Percentiles rank a stretch among this genome's conserved stretches.
Evolutionary conservation across 2,797 vertebrate genomes (phyloP).

Genomic region (Micropoecilia bifurca): DNA sequence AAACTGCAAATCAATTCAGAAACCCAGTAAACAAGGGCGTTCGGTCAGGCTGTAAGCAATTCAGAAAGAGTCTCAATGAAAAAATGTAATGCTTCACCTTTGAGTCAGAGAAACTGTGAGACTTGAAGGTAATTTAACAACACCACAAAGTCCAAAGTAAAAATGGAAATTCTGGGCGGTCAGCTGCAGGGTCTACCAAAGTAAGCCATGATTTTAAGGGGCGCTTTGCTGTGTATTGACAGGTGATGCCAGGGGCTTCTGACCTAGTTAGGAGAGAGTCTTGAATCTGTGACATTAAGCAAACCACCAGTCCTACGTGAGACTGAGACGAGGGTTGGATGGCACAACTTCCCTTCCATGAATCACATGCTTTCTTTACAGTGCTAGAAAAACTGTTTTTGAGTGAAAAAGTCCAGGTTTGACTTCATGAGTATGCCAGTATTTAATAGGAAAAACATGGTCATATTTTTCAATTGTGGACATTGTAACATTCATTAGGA

Average conservation of each 20-base stretch:
- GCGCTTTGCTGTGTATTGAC: neutral
- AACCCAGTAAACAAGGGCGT: neutral
- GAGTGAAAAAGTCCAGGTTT: neutral
- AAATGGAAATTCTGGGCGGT: neutral
- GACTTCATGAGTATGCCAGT: neutral
- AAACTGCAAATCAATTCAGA: constrained; percentile 2
- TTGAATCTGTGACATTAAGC: neutral
- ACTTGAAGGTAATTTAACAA: neutral
- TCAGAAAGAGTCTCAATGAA: neutral
- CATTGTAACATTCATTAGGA: neutral
- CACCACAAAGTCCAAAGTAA: neutral
- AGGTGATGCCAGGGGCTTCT: neutral
- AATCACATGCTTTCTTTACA: neutral
- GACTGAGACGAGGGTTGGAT: neutral
- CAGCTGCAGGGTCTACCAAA: neutral
- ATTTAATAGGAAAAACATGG: neutral
- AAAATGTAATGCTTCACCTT: neutral
- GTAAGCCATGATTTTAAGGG: neutral
- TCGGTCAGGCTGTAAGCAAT: neutral
- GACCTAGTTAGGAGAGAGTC: neutral
- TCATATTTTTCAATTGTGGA: neutral
- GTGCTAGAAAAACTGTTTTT: neutral
- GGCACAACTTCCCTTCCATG: neutral
- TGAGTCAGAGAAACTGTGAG: neutral
- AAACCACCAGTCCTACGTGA: neutral